Conservation (phyloP, 2,888 invertebrate species). For the Acholoe squamosa region DNA sequence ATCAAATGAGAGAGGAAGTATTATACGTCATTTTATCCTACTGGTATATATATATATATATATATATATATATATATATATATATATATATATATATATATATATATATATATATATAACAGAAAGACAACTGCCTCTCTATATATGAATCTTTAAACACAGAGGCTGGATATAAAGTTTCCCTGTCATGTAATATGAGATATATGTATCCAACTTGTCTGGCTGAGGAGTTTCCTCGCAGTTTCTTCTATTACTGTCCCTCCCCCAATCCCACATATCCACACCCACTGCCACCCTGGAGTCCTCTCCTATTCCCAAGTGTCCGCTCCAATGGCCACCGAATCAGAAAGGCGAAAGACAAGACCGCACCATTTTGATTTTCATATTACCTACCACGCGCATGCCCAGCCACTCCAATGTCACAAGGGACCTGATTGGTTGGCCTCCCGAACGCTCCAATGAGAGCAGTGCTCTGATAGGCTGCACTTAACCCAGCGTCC, state of each 20-base stretch:
- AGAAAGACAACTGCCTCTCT: too few relatives aligned
- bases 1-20: too few relatives aligned
- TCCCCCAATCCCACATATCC: too few relatives aligned
- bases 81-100: too few relatives aligned
- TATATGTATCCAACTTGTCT: not conserved
- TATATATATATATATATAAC: too few relatives aligned
- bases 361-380: conserved; percentile 16
- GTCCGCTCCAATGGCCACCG: not conserved
- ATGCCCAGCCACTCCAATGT: not conserved
- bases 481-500: not conserved
- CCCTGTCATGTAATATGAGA: too few relatives aligned
- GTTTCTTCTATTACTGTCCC: not conserved
- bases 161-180: too few relatives aligned
- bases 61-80: too few relatives aligned
- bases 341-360: not conserved
- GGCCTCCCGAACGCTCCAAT: not conserved
- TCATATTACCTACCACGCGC: conserved; percentile 7
- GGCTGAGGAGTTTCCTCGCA: not conserved
- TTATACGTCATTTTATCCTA: too few relatives aligned
- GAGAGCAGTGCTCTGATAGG: conserved; percentile 39
- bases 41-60: too few relatives aligned
- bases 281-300: not conserved
- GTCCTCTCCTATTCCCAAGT: not conserved
- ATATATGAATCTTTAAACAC: too few relatives aligned
- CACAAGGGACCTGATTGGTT: conserved; percentile 31